Base-by-base conservation (phyloP, 2,888 invertebrate species). In the Leucophenga montana region DNA sequence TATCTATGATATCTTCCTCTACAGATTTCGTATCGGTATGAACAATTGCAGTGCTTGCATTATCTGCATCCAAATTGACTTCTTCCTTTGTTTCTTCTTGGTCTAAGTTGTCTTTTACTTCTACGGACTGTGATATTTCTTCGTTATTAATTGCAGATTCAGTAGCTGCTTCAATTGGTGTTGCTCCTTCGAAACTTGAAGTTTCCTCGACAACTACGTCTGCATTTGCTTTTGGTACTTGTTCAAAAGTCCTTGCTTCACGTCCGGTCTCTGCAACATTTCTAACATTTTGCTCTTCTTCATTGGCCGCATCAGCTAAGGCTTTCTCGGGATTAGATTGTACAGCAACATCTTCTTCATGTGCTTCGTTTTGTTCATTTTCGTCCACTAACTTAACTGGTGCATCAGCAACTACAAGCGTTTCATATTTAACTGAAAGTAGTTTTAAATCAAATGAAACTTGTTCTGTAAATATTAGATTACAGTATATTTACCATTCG, bases 11-110 rank as follows among this genome's bases (percentile, higher is more conserved):
- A 39, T 1, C 9, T 5, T 39, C 9, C 8, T 14, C 31, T 31
- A 4, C 57, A 16, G 0, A 5, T 2, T 20, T 14, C 9, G 14
- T 14, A 3, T 14, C 57, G 11, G n/a, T 57, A 3, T 3, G 31
- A n/a, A 16, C 31, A 33, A 1, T 57, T 33, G 57, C 27, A 3
- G 16, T 57, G 9, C 14, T 16, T 31, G 20, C 54, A 54, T 54
- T 18, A 9, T 18, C 5, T 11, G 18, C 18, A 54, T 18, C 22
- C 54, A 54, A 0, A 3, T 72, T 71, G n/a, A 70, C 66, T 11
- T 54, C n/a, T 54, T 54, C 54, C 18, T 54, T 54, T 2, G 16
- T 22, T 22, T 54, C 22, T n/a, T 16, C 18, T 54, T 54, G 18
- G 54, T 18, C 50, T 50, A 16, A 27, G 27, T 27, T 27, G 1